Base-by-base conservation (phyloP, 2,888 invertebrate species). In the Torymus texanus region DNA sequence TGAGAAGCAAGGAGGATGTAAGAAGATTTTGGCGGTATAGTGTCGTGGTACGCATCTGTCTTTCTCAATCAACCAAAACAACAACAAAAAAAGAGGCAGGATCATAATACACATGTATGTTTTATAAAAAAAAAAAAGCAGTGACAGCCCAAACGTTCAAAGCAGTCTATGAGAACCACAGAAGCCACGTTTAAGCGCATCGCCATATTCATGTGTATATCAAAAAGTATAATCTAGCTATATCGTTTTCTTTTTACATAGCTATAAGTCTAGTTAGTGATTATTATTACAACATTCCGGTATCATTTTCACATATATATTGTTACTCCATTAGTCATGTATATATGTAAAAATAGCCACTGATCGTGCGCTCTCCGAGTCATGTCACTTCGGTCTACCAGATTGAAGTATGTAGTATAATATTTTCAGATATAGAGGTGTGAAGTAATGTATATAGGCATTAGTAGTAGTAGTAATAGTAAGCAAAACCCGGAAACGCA, bases 401-500 rank as follows among this genome's bases (percentile, higher is more conserved):
- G 41, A 68, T 14, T 41, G 8, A 41, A 41, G 41, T 41, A 41
- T 41, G 41, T 41, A 41, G 18, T 56, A 68, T 59, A 29, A 53
- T n/a, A 24, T 59, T 53, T 24, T 53, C 14, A 65, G 21, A 70
- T 58, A n/a, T 58, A n/a, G 21, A 61, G 61, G 18, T 56, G 53
- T 62, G 14, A 61, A 16, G 24, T 10, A 61, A 66, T 51, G 61
- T 41, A 29, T 21, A 41, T 41, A 41, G 41, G 41, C 21, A 21
- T 2, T 29, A 29, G 29, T 29, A 29, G 29, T 29, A 29, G 29
- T 41, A 41, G 8, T 41, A 41, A 8, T 41, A 41, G 41, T 41
- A 71, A 80, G 59, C 67, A 71, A n/a, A 77, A 41, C 55, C 70
- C 70, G 74, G 55, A 77, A 55, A 74, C 61, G 68, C 65, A 61